phyloP scores from a whole-genome alignment of 1,140 invertebrate genomes.

The Spodoptera frugiperda region DNA sequence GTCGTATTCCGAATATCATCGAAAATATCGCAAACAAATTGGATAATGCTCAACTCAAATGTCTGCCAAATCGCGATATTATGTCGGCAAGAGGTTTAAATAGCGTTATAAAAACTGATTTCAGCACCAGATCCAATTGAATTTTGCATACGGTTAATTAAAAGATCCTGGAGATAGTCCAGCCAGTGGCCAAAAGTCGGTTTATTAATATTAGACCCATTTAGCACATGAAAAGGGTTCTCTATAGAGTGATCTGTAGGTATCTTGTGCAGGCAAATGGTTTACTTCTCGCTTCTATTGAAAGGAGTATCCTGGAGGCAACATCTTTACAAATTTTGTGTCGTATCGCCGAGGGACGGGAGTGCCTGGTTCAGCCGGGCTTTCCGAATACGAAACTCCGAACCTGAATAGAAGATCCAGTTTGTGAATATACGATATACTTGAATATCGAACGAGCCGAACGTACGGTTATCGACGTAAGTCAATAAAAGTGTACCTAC shows the following conservation, averaged over 20 bases:
- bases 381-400: slow-evolving; percentile 28
- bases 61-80: slow-evolving; percentile 30
- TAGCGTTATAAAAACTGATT: slow-evolving; percentile 35
- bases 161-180: slow-evolving; percentile 17
- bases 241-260: slow-evolving; percentile 31
- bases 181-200: slow-evolving; percentile 21
- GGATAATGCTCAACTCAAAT: slow-evolving; percentile 33
- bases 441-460: background rate
- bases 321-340: slow-evolving; percentile 62
- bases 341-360: slow-evolving; percentile 56
- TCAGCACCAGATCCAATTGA: slow-evolving; percentile 29
- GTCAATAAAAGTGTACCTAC: background rate
- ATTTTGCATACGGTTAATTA: slow-evolving; percentile 35
- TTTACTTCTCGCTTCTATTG: slow-evolving; percentile 44
- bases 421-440: slow-evolving; percentile 56
- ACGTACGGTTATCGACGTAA: slow-evolving; percentile 7
- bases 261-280: slow-evolving; percentile 22
- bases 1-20: background rate
- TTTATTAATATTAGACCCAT: slow-evolving; percentile 34
- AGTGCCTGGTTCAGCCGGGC: slow-evolving; percentile 36
- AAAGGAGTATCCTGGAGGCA: slow-evolving; percentile 41
- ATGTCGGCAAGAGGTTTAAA: slow-evolving; percentile 36
- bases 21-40: slow-evolving; percentile 8
- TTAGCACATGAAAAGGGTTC: slow-evolving; percentile 19
- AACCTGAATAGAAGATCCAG: slow-evolving; percentile 60